Conservation (phyloP, 2,113 vertebrate species). For the Fulmarus glacialis region DNA sequence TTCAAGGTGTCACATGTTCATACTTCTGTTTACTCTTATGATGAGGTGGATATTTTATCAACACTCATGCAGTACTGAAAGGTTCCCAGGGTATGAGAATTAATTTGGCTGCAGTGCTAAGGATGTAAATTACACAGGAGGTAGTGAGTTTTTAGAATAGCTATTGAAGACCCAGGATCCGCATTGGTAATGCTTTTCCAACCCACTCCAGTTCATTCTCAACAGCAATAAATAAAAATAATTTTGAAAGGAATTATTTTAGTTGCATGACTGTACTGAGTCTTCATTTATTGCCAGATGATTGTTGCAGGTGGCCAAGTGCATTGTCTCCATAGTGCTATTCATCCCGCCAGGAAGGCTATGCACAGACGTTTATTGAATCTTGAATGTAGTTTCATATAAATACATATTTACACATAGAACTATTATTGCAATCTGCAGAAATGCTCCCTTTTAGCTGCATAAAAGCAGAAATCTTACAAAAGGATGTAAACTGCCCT, state of each 20-base stretch:
- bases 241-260: background rate
- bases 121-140: background rate
- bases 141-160: background rate
- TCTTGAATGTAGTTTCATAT: background rate
- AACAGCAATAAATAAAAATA: background rate
- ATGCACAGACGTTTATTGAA: background rate
- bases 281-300: background rate
- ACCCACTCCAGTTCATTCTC: background rate
- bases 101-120: background rate
- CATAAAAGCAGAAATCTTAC: background rate
- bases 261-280: background rate
- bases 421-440: background rate
- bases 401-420: background rate
- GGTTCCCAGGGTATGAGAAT: background rate
- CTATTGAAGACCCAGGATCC: background rate
- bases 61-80: background rate
- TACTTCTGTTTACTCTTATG: background rate
- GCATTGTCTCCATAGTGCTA: background rate
- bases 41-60: background rate
- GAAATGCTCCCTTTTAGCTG: background rate
- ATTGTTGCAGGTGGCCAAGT: background rate
- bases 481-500: background rate
- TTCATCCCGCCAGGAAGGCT: background rate
- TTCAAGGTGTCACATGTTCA: background rate
- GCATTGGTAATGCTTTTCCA: background rate